phyloP scores from a whole-genome alignment of 2,888 invertebrate species.

The Sminthurinus aureus region DNA sequence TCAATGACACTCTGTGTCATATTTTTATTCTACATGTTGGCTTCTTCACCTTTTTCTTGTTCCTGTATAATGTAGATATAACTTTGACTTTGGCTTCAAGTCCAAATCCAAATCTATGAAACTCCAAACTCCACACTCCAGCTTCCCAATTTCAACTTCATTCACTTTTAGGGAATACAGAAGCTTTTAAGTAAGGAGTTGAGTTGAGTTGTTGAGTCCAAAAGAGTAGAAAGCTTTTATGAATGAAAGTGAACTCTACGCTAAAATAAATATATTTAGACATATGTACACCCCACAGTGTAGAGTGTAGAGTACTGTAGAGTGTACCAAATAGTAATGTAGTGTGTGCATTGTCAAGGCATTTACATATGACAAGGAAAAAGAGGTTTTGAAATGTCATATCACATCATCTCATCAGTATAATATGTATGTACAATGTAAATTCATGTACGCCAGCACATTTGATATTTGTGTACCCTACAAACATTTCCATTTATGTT shows the following conservation, averaged over 20 bases:
- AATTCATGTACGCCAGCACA: neutral
- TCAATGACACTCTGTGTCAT: slow-evolving; percentile 28
- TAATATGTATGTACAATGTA: neutral
- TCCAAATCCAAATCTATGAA: too few species aligned
- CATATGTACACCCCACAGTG: neutral
- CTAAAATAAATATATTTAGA: neutral
- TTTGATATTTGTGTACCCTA: neutral
- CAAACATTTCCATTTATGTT: neutral
- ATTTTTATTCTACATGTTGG: slow-evolving; percentile 26
- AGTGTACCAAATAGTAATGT: neutral
- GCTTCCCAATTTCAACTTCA: neutral
- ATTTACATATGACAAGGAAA: neutral
- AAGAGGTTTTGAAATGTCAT: neutral
- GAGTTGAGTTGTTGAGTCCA: neutral
- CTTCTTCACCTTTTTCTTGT: neutral
- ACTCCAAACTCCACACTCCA: too few species aligned
- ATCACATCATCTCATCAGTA: neutral
- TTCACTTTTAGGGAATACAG: slow-evolving; percentile 2
- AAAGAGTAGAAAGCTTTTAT: slow-evolving; percentile 32
- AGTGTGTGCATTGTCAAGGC: neutral
- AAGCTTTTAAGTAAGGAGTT: slow-evolving; percentile 22
- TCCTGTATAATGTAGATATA: neutral
- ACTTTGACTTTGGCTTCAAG: neutral
- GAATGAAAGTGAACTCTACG: slow-evolving; percentile 30
- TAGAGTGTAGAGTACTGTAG: neutral